Evolutionary conservation across 1,140 invertebrate genomes (phyloP).

Genomic region (Brachionus calyciflorus): DNA sequence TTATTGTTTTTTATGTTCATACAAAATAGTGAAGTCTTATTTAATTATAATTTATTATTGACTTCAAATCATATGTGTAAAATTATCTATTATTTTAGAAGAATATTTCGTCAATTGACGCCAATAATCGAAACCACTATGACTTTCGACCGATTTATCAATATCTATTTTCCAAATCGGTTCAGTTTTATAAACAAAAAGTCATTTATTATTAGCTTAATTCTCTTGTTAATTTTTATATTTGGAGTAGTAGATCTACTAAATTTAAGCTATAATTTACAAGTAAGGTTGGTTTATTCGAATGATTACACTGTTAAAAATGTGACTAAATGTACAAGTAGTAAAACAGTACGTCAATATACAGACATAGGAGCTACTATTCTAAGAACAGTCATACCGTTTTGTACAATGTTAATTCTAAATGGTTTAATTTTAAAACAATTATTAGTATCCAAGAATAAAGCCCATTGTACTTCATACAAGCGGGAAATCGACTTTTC

Average conservation of each 20-base stretch:
- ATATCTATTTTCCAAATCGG: not conserved
- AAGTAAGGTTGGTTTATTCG: not conserved
- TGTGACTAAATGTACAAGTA: conserved; percentile 5
- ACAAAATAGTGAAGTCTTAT: not conserved
- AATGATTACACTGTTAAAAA: not conserved
- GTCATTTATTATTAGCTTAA: not conserved
- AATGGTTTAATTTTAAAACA: conserved; percentile 7
- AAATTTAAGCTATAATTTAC: not conserved
- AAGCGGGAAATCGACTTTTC: conserved; percentile 21
- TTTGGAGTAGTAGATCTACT: not conserved
- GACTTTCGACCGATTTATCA: conserved; percentile 13
- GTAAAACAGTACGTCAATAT: not conserved
- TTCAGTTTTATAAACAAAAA: conserved; percentile 7
- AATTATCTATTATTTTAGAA: not conserved
- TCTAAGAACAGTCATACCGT: conserved; percentile 1
- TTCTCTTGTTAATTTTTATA: not conserved
- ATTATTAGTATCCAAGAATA: not conserved
- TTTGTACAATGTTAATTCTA: not conserved
- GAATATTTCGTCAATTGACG: not conserved
- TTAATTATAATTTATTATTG: not conserved
- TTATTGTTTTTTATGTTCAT: conserved; percentile 11
- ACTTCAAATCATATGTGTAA: not conserved
- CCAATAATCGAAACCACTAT: not conserved
- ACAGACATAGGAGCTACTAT: conserved; percentile 28
- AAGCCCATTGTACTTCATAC: not conserved